These are phyloP conservation scores for Salpingus planirostris DNA, from an alignment of 2,888 invertebrate genomes.

Conservation along the genomic window DNA sequence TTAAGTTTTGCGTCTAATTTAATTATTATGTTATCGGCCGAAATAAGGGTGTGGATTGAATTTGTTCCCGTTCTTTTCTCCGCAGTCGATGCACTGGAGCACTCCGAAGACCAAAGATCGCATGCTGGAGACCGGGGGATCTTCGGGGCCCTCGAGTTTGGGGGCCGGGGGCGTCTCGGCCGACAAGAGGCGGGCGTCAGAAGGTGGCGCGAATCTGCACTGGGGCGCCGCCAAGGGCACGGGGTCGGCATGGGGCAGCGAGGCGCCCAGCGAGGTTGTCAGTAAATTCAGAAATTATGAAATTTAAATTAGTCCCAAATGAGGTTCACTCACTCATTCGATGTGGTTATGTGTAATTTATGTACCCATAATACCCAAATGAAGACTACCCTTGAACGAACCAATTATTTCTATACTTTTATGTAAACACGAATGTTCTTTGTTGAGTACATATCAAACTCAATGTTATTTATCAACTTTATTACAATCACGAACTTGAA, in stretches of 20 bases:
- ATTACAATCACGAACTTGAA: too few species aligned
- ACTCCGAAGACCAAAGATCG: conserved; percentile 84
- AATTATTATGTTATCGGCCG: too few species aligned
- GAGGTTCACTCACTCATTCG: conserved; percentile 1
- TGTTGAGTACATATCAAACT: too few species aligned
- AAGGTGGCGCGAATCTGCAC: conserved; percentile 77
- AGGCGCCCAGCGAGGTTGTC: conserved; percentile 72
- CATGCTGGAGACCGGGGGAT: conserved; percentile 62
- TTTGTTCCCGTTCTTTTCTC: too few species aligned
- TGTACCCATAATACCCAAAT: too few species aligned
- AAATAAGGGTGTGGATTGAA: too few species aligned
- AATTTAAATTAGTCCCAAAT: conserved; percentile 53
- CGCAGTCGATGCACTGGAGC: conserved; percentile 87
- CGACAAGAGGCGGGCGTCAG: conserved; percentile 67
- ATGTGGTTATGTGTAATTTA: too few species aligned
- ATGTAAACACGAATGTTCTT: too few species aligned
- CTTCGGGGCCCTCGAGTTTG: conserved; percentile 49
- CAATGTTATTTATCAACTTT: too few species aligned
- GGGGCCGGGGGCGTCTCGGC: conserved; percentile 48
- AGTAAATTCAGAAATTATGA: conserved; percentile 87
- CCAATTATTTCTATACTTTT: too few species aligned
- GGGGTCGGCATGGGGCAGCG: conserved; percentile 56
- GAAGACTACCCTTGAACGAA: too few species aligned
- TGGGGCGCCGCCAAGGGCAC: conserved; percentile 48
- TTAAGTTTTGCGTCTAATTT: too few species aligned